Percentiles rank a stretch among this genome's conserved stretches.
Conservation (phyloP, 2,888 invertebrate species). For the Acrobasis repandana region DNA sequence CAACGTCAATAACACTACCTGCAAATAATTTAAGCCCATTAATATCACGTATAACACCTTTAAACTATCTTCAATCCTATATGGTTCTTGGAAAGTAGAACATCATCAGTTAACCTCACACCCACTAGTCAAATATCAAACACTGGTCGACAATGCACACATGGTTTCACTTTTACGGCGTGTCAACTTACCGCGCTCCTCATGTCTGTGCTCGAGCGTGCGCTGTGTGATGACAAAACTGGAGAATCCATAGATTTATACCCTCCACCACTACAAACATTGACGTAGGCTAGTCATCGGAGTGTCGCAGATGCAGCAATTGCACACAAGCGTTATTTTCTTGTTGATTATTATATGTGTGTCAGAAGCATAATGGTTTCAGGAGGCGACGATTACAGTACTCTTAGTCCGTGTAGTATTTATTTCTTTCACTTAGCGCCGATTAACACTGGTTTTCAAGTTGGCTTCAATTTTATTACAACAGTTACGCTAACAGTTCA, state of each 20-base stretch:
- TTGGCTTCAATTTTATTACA: constrained; percentile 11
- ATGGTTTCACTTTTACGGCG: constrained; percentile 54
- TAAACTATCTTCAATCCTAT: background rate
- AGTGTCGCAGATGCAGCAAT: constrained; percentile 27
- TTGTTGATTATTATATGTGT: constrained; percentile 32
- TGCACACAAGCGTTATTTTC: constrained; percentile 42
- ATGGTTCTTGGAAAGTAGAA: background rate
- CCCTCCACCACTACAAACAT: constrained; percentile 59
- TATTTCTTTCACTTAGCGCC: constrained; percentile 24
- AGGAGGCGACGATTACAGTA: constrained; percentile 35
- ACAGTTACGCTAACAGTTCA: background rate
- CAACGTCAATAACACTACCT: constrained; percentile 65
- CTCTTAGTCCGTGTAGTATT: constrained; percentile 27
- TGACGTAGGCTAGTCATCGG: constrained; percentile 9
- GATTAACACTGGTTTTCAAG: constrained; percentile 1
- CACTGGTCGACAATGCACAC: constrained; percentile 1
- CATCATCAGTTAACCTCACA: background rate
- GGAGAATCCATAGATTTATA: constrained; percentile 61
- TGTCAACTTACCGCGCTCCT: constrained; percentile 72
- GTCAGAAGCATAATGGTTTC: constrained; percentile 29
- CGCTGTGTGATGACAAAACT: constrained; percentile 53
- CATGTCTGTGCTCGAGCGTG: constrained; percentile 61
- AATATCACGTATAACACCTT: background rate
- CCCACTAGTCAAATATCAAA: constrained; percentile 8
- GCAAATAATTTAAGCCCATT: constrained; percentile 36